These are phyloP conservation scores for Orthosia gracilis DNA, from an alignment of 2,888 invertebrate genomes.

Conservation along the genomic window DNA sequence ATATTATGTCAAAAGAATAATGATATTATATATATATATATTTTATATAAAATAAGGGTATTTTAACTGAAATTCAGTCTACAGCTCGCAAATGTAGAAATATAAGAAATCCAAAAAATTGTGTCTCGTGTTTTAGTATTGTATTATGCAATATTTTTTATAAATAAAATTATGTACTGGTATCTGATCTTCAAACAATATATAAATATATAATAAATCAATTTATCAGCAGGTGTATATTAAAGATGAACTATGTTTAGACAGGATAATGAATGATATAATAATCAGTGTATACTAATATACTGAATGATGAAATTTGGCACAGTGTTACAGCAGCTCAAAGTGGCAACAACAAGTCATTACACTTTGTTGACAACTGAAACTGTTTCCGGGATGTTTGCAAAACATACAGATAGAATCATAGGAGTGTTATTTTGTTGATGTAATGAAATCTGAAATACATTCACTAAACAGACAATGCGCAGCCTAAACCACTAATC, in stretches of 20 bases:
- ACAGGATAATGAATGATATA: constrained; percentile 6
- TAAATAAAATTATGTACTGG: not conserved
- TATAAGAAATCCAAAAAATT: constrained; percentile 5
- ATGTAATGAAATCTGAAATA: not conserved
- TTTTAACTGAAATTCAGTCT: not conserved
- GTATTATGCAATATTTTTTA: constrained; percentile 7
- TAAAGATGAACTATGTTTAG: constrained; percentile 7
- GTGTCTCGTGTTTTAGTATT: not conserved
- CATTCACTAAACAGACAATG: too few species aligned
- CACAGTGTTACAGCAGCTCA: constrained; percentile 15
- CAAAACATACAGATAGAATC: not conserved
- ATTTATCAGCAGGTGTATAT: constrained; percentile 10
- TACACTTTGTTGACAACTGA: constrained; percentile 37
- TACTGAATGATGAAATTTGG: constrained; percentile 48
- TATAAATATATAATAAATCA: too few species aligned
- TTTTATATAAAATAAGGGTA: too few species aligned
- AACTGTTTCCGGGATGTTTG: constrained; percentile 32
- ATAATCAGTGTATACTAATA: constrained; percentile 3
- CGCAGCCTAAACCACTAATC: too few species aligned
- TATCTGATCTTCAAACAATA: constrained; percentile 20
- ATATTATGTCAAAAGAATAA: not conserved
- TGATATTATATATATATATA: not conserved
- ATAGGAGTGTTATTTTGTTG: not conserved
- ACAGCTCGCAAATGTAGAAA: constrained; percentile 1
- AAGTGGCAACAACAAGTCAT: constrained; percentile 2